These are phyloP conservation scores for Hylyphantes graminicola DNA, from an alignment of 1,140 invertebrate species.

Conservation along the genomic window DNA sequence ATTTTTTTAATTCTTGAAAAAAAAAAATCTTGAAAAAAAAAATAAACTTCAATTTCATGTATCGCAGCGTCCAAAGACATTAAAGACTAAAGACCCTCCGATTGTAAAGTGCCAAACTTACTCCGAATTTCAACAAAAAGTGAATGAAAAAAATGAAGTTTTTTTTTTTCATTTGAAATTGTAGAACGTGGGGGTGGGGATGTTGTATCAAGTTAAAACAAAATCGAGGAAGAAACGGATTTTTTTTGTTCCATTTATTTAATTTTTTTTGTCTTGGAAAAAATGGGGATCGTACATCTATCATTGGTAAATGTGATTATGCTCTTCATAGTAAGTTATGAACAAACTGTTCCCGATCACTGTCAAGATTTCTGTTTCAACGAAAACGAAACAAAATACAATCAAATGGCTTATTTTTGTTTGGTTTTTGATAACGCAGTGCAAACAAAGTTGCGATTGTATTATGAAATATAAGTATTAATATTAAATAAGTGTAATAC, in stretches of 20 bases:
- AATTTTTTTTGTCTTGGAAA: conserved; percentile 13
- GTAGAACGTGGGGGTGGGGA: conserved; percentile 34
- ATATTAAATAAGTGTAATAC: too few species aligned
- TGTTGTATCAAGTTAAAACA: conserved; percentile 43
- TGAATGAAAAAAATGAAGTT: conserved; percentile 6
- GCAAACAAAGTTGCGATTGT: too few species aligned
- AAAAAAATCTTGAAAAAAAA: too few species aligned
- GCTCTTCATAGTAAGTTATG: conserved; percentile 46
- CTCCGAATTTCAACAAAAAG: conserved; percentile 15
- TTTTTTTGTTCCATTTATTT: conserved; percentile 26
- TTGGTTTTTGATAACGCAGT: too few species aligned
- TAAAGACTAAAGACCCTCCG: conserved; percentile 26
- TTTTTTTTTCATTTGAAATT: conserved; percentile 25
- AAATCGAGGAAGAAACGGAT: conserved; percentile 41
- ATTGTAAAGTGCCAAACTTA: conserved; percentile 57
- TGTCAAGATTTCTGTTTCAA: conserved; percentile 17
- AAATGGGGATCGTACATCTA: conserved; percentile 37
- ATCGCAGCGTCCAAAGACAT: conserved; percentile 37
- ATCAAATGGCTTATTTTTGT: too few species aligned
- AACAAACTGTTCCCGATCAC: conserved; percentile 40
- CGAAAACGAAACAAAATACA: background rate
- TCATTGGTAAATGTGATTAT: conserved; percentile 57
- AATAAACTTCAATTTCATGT: conserved; percentile 45
- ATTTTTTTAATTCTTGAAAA: conserved; percentile 24
- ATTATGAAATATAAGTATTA: too few species aligned